A percentile compares a stretch with the other conserved stretches of the same genome.
These are phyloP conservation scores for Lycia hirtaria DNA, from an alignment of 2,888 invertebrate species.

Conservation along the genomic window DNA sequence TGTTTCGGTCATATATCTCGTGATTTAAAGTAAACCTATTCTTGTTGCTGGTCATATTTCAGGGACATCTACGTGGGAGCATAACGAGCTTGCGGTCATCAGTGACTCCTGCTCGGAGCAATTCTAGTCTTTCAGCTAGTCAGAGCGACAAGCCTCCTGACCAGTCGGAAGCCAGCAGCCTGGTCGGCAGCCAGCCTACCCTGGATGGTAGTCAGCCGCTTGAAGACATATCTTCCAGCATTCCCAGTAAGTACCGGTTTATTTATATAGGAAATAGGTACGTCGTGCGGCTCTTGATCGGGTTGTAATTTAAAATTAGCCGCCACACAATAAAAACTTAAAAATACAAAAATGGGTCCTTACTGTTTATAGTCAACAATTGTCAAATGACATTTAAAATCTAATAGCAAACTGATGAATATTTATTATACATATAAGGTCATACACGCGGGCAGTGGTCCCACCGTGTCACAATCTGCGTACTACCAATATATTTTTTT, in stretches of 20 bases:
- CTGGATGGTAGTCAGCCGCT: constrained; percentile 57
- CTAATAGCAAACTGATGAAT: too few species aligned
- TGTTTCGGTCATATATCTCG: not conserved
- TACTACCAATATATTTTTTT: too few species aligned
- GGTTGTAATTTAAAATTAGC: too few species aligned
- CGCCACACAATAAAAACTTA: too few species aligned
- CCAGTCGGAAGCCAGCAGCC: constrained; percentile 46
- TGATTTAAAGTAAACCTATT: not conserved
- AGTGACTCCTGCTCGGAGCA: constrained; percentile 56
- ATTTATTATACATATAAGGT: too few species aligned
- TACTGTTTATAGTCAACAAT: too few species aligned
- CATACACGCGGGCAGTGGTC: too few species aligned
- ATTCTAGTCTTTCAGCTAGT: constrained; percentile 58
- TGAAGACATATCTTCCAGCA: constrained; percentile 54
- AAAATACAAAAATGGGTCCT: too few species aligned
- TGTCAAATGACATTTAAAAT: too few species aligned
- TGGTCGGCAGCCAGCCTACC: constrained; percentile 56
- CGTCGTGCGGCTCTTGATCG: too few species aligned
- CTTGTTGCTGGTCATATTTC: constrained; percentile 14
- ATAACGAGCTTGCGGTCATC: constrained; percentile 57
- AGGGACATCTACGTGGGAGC: constrained; percentile 57
- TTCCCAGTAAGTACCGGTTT: constrained; percentile 56
- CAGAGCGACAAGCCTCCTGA: constrained; percentile 52
- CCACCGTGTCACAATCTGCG: too few species aligned
- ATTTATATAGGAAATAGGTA: not conserved